Percentiles rank a stretch among this genome's conserved stretches.
phyloP scores from a whole-genome alignment of 1,140 invertebrate genomes.

The Cardiocondyla obscurior region DNA sequence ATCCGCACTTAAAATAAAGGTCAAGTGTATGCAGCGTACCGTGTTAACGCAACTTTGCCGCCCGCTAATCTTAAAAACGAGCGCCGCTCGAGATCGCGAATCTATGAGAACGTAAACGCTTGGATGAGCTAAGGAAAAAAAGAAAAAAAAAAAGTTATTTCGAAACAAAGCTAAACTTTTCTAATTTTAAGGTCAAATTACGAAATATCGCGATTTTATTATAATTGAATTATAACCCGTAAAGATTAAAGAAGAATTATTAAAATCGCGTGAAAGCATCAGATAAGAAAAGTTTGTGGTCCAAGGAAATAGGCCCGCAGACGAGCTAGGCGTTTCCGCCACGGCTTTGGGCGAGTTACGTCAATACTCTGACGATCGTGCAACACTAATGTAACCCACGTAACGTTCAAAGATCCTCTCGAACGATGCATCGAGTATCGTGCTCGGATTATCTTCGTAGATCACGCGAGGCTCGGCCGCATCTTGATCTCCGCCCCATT shows the following conservation, averaged over 20 bases:
- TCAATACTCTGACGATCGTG: slow-evolving; percentile 55
- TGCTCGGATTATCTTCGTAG: slow-evolving; percentile 60
- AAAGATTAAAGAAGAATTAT: neutral
- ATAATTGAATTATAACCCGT: neutral
- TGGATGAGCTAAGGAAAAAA: neutral
- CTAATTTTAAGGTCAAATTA: slow-evolving; percentile 2
- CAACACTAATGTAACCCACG: slow-evolving; percentile 55
- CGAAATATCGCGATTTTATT: neutral
- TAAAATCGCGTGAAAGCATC: neutral
- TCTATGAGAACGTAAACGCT: neutral
- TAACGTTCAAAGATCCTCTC: slow-evolving; percentile 57
- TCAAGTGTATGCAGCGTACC: slow-evolving; percentile 79
- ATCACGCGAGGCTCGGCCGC: slow-evolving; percentile 56
- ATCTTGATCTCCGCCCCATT: slow-evolving; percentile 56
- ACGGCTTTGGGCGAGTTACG: slow-evolving; percentile 28
- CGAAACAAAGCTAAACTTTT: neutral
- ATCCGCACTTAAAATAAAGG: slow-evolving; percentile 79
- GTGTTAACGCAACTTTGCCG: slow-evolving; percentile 63
- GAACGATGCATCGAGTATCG: slow-evolving; percentile 56
- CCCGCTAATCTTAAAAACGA: slow-evolving; percentile 30
- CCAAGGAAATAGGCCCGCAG: neutral
- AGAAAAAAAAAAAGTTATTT: neutral
- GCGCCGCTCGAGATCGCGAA: neutral
- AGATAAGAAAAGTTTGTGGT: neutral
- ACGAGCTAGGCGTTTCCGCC: slow-evolving; percentile 27